Base-by-base conservation (phyloP, 2,888 invertebrate species). In the Crossocerus cetratus region DNA sequence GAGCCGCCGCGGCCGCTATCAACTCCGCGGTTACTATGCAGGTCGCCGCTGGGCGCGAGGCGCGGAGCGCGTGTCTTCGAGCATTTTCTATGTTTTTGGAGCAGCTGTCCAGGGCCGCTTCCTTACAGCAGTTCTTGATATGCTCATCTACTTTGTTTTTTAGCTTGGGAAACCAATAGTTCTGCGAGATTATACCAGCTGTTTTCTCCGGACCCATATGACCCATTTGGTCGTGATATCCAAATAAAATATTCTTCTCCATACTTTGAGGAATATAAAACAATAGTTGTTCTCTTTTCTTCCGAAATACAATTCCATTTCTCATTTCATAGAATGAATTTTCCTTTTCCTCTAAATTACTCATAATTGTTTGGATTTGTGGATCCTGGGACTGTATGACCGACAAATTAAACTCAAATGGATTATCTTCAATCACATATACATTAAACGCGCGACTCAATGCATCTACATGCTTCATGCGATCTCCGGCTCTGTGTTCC, bases 151-250 rank as follows among this genome's bases (percentile, higher is more conserved):
- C n/a, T 13, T 60, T 56, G 11, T 14, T 11, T 14, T 45, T 62
- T 8, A 71, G 21, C 0, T 45, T n/a, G 0, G 68, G 68, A 44
- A 72, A 72, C 72, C 65, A 72, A n/a, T 67, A 71, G 8, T 23
- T 64, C 0, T 2, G 13, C 3, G 43, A n/a, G 1, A 72, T 68
- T 2, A 42, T 56, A 0, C 16, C 2, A 0, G 61, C 16, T 0
- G 53, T 67, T 13, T 72, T 72, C n/a, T 72, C 67, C 0, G 32
- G 0, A 1, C 59, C 60, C 2, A 60, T 21, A 13, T 72, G 67
- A 2, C 67, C 67, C n/a, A 72, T 49, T 4, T 67, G 42, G 13
- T 69, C 18, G 11, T 69, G 69, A 16, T 69, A 64, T 11, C 44
- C 22, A 0, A 43, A 18, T 3, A 65, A 18, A 2, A 65, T 4